These are phyloP conservation scores for Eulemur rufifrons DNA, from an alignment of 2,113 vertebrate species.

Conservation along the genomic window DNA sequence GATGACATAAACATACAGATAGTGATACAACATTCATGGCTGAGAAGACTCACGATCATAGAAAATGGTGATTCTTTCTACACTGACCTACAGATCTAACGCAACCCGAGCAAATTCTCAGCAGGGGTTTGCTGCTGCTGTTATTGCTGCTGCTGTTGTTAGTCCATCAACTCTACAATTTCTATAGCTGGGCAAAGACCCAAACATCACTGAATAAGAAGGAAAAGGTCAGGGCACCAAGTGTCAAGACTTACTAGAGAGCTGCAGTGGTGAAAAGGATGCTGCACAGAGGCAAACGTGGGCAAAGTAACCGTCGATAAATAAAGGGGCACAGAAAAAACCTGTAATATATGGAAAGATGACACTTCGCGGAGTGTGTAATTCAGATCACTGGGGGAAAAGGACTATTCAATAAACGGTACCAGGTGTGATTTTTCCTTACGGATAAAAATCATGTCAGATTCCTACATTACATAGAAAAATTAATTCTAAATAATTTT, in stretches of 20 bases:
- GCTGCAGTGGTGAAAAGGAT: fast-evolving
- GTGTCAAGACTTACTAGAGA: not conserved
- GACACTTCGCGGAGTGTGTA: not conserved
- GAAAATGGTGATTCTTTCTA: not conserved
- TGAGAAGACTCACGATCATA: too few relatives aligned
- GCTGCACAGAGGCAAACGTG: not conserved
- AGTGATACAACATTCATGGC: not conserved
- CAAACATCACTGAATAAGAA: not conserved
- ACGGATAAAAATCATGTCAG: not conserved
- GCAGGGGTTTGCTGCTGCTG: not conserved
- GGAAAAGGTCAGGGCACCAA: not conserved
- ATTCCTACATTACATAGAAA: not conserved
- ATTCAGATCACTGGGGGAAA: not conserved
- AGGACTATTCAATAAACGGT: not conserved
- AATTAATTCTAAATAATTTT: not conserved
- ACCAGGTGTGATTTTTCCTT: not conserved
- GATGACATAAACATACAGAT: not conserved
- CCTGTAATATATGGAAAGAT: fast-evolving
- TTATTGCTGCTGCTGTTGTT: not conserved
- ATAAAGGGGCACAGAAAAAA: not conserved
- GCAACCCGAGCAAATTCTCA: not conserved
- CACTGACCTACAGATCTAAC: not conserved
- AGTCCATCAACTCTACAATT: not conserved
- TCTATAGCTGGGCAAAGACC: not conserved
- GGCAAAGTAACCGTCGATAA: not conserved